A percentile compares a stretch with the other conserved stretches of the same genome.
Evolutionary conservation across 2,888 invertebrate genomes (phyloP).

Genomic region (Diaprepes abbreviatus): DNA sequence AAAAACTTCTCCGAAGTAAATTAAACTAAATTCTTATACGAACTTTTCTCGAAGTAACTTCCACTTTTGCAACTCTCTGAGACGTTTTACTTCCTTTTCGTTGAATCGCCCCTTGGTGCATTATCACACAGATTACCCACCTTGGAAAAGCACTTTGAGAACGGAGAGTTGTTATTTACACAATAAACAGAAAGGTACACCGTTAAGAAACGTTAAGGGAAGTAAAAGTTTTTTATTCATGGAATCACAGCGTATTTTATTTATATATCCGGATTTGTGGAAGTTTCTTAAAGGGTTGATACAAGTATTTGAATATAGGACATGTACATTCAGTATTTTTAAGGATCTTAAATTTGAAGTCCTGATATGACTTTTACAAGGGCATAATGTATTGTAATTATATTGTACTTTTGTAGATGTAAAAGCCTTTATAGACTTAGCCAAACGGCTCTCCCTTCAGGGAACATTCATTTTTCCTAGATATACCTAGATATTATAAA

Average conservation of each 20-base stretch:
- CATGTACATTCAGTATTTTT: too few relatives aligned
- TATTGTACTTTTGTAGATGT: too few relatives aligned
- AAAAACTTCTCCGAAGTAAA: slow-evolving; percentile 43
- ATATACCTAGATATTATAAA: too few relatives aligned
- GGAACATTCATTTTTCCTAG: too few relatives aligned
- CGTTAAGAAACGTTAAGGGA: slow-evolving; percentile 11
- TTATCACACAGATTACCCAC: slow-evolving; percentile 51
- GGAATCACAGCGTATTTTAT: slow-evolving; percentile 1
- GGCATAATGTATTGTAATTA: too few relatives aligned
- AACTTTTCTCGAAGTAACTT: slow-evolving; percentile 43
- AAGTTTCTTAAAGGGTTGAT: neutral
- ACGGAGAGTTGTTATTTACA: slow-evolving; percentile 47
- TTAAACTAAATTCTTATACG: slow-evolving; percentile 47
- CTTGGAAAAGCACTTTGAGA: slow-evolving; percentile 47
- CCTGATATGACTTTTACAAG: too few relatives aligned
- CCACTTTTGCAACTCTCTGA: slow-evolving; percentile 40
- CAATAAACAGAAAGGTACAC: slow-evolving; percentile 50
- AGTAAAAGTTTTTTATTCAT: slow-evolving; percentile 23
- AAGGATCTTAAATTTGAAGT: too few relatives aligned
- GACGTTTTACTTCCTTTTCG: slow-evolving; percentile 49
- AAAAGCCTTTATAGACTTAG: too few relatives aligned
- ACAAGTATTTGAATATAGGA: too few relatives aligned
- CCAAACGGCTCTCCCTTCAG: too few relatives aligned
- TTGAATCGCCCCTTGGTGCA: slow-evolving; percentile 48
- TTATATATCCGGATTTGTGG: neutral